Base-by-base conservation (phyloP, 2,888 invertebrate genomes). In the Neoscelio sp. region DNA sequence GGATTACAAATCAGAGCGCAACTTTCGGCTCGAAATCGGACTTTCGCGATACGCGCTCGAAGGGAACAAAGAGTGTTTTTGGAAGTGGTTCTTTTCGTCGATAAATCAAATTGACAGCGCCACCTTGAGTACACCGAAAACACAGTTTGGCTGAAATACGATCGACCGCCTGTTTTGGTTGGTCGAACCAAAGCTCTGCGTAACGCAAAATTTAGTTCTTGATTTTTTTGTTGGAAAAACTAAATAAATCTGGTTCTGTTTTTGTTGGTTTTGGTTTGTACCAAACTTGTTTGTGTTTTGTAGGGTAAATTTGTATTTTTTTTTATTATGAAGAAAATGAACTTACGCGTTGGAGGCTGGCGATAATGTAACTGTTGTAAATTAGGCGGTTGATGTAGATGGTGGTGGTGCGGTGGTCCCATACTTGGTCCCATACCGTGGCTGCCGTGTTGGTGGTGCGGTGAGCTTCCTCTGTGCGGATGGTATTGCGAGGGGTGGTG, bases 331-430 rank as follows among this genome's bases (percentile, higher is more conserved):
- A 17, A 42, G 12, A 58, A 26, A n/a, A 5, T n/a, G 0, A 8
- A 78, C 89, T 90, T 82, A 90, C 90, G 81, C 83, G 90, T 86
- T 28, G 90, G 87, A 71, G 90, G 87, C 78, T 90, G 89, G 33
- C 90, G 88, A 50, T 90, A 90, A 79, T 89, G 90, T 60, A 89
- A 84, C 80, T 90, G 90, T 50, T 90, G 90, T 7, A 90, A 83
- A 82, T 87, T 89, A 78, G 89, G 88, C 75, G 89, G 82, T 78
- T 90, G 88, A 58, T 88, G 89, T 62, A 89, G 87, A 74, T 89
- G 89, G 56, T 88, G 88, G 54, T 89, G 89, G 71, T 88, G 89
- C 2, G 90, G 90, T 46, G 90, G 90, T 68, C 89, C 90, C 90
- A 90, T 90, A 5, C 88, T 76, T n/a, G 89, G 86, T 26, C 87